Conservation (phyloP, 1,140 invertebrate species). For the Drosophila murphyi region DNA sequence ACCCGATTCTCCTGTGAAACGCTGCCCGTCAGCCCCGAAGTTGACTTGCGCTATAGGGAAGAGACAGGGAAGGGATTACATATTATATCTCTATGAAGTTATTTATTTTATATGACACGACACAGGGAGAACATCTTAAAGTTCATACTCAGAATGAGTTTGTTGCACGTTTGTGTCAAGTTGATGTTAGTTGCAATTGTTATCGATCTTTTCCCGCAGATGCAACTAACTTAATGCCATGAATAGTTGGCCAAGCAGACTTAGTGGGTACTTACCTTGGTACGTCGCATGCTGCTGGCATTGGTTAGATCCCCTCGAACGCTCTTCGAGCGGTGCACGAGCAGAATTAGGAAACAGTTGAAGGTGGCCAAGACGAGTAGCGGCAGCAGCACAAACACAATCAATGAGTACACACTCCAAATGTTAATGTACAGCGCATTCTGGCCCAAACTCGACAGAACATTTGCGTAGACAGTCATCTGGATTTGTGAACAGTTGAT, state of each 20-base stretch:
- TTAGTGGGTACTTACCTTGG: slow-evolving; percentile 58
- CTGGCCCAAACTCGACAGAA: slow-evolving; percentile 81
- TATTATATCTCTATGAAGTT: too few species aligned
- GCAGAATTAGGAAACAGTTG: slow-evolving; percentile 89
- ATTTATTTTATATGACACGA: too few species aligned
- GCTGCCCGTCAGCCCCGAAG: slow-evolving; percentile 57
- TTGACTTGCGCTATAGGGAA: slow-evolving; percentile 52
- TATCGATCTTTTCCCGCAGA: too few species aligned
- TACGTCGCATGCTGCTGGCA: slow-evolving; percentile 78
- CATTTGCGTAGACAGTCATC: slow-evolving; percentile 67
- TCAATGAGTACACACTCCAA: slow-evolving; percentile 89
- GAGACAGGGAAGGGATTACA: neutral
- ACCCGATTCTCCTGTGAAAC: slow-evolving; percentile 89
- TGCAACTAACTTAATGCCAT: neutral
- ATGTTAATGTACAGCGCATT: slow-evolving; percentile 87
- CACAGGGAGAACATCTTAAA: too few species aligned
- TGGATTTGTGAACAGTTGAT: slow-evolving; percentile 4
- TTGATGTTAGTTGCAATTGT: too few species aligned
- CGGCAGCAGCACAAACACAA: slow-evolving; percentile 89
- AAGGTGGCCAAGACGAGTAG: slow-evolving; percentile 89
- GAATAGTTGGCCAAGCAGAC: neutral
- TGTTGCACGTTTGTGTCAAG: too few species aligned
- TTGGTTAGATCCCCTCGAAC: slow-evolving; percentile 86
- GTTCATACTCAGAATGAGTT: too few species aligned
- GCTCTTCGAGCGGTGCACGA: slow-evolving; percentile 87